phyloP scores from a whole-genome alignment of 2,113 vertebrate genomes.

The Albula goreensis region DNA sequence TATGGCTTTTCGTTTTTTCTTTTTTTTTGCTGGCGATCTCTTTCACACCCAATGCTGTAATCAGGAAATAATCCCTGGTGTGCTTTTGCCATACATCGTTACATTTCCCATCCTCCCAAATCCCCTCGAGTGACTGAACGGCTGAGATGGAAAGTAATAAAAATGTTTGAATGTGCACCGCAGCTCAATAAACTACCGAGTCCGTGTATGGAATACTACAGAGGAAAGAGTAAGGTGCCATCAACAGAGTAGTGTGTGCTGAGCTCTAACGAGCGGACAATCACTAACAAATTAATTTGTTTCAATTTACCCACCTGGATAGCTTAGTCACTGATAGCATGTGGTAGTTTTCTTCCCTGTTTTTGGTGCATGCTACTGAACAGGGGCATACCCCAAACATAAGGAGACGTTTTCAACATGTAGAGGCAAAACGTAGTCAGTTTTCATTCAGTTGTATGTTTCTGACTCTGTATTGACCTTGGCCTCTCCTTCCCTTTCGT shows the following conservation, averaged over 20 bases:
- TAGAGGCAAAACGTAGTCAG: too few species aligned
- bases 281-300: not conserved
- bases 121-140: not conserved
- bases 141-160: not conserved
- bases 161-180: not conserved
- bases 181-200: not conserved
- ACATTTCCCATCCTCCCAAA: not conserved
- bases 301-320: too few species aligned
- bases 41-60: slow-evolving; percentile 1
- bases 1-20: not conserved
- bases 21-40: not conserved
- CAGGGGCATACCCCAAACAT: too few species aligned
- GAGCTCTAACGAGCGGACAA: not conserved
- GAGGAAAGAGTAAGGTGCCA: not conserved
- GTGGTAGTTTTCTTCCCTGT: too few species aligned
- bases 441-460: too few species aligned
- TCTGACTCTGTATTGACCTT: too few species aligned
- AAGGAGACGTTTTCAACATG: too few species aligned
- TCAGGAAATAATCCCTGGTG: not conserved
- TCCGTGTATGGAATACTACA: not conserved
- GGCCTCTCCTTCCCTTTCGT: too few species aligned
- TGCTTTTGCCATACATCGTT: not conserved
- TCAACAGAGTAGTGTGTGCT: not conserved
- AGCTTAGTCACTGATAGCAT: too few species aligned
- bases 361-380: too few species aligned